Conservation (phyloP, 2,888 invertebrate genomes). For the Limnephilus rhombicus region DNA sequence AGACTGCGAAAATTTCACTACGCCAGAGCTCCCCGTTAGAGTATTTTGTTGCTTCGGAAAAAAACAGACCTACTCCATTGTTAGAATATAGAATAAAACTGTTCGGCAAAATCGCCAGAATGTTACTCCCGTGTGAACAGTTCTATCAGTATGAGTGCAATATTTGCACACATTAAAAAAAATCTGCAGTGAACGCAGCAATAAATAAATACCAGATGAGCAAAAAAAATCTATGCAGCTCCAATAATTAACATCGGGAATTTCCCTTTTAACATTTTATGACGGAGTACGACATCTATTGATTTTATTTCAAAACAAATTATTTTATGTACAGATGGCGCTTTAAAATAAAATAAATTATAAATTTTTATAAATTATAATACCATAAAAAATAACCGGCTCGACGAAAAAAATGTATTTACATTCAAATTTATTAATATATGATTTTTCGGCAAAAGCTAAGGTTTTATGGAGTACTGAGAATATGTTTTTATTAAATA, state of each 20-base stretch:
- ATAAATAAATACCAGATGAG: not conserved
- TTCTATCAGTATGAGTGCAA: not conserved
- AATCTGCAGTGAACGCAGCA: not conserved
- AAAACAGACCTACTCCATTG: not conserved
- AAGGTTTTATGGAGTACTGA: no score
- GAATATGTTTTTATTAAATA: no score
- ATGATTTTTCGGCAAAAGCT: no score
- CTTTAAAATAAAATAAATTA: not conserved
- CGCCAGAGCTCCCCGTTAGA: not conserved
- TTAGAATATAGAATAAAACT: not conserved
- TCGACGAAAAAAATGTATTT: no score
- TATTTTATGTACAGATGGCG: not conserved
- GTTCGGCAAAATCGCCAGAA: not conserved
- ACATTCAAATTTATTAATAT: not conserved
- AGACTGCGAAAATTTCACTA: not conserved
- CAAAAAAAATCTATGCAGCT: not conserved
- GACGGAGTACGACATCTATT: not conserved
- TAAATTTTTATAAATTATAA: no score
- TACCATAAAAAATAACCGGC: no score
- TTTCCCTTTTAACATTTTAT: not conserved
- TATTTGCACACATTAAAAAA: not conserved
- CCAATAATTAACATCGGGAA: not conserved
- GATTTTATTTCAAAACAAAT: not conserved
- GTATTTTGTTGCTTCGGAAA: not conserved
- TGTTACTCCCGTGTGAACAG: not conserved